Base-by-base conservation (phyloP, 2,888 invertebrate species). In the Deladenus siricidicola region DNA sequence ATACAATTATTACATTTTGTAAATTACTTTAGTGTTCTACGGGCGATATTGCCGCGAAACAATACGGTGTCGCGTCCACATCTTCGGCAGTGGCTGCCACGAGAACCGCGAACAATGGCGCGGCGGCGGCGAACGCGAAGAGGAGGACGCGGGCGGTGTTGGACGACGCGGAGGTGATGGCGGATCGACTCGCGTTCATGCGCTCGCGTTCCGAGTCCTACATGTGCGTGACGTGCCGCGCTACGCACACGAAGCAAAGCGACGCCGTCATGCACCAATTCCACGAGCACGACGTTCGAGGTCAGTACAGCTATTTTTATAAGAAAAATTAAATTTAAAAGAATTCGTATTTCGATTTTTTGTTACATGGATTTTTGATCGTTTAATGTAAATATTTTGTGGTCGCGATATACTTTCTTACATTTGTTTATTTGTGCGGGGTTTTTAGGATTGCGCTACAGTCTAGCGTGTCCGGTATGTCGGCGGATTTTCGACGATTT, bases 181-280 rank as follows among this genome's bases (percentile, higher is more conserved):
- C 14, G 42, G 10, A n/a, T 17, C 14, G 42, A 42, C 14, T 42
- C n/a, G 10, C n/a, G 42, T 42, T 42, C n/a, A 50, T 50, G 50
- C 21, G 26, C 21, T 21, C 50, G 10, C 23, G 8, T 10, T 28
- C 24, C 10, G n/a, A 21, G 14, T 4, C 30, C 28, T 50, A 19
- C n/a, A 14, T 50, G 1, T 50, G 50, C 28, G 50, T 28, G 4
- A 23, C 24, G 6, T 50, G 50, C 28, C 26, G 29, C 50, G 29
- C 50, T 8, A 50, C 50, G 6, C 21, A 26, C 4, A 28, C 8
- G 14, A 19, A 14, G 4, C 50, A 50, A 28, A 3, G 26, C 28
- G 50, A 50, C 19, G 50, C 50, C 1, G 50, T 50, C 28, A 26
- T 50, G 2, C 50, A 50, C 6, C 50, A 50, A 30, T 23, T 50